These are phyloP conservation scores for Pimpla rufipes DNA, from an alignment of 2,888 invertebrate genomes.

Conservation along the genomic window DNA sequence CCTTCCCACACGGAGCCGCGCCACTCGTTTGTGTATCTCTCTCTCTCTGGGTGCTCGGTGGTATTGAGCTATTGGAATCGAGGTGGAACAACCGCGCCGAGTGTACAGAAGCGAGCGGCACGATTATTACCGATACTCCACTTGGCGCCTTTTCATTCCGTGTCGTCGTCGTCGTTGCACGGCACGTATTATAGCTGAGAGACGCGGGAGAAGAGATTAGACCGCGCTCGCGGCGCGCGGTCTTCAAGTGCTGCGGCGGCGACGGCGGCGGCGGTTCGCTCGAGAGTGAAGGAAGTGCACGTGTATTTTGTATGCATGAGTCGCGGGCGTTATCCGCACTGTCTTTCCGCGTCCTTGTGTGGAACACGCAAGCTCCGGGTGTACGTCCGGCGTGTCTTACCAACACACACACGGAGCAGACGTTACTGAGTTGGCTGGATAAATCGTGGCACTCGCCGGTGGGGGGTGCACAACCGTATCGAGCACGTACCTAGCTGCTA, in stretches of 20 bases:
- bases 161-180: constrained; percentile 69
- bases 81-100: constrained; percentile 19
- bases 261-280: no score
- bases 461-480: constrained; percentile 60
- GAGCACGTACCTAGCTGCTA: constrained; percentile 60
- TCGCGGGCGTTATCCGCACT: constrained; percentile 60
- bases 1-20: neutral
- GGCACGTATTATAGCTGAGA: constrained; percentile 56
- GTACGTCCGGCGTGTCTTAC: constrained; percentile 46
- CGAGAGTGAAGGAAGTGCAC: constrained; percentile 7
- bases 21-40: neutral
- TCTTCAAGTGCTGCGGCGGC: constrained; percentile 61
- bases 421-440: constrained; percentile 52
- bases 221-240: constrained; percentile 63
- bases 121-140: constrained; percentile 83
- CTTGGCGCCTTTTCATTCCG: constrained; percentile 81
- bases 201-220: constrained; percentile 68
- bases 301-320: constrained; percentile 30
- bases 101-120: constrained; percentile 69
- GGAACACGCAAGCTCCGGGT: constrained; percentile 12
- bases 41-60: no score
- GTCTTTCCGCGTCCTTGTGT: constrained; percentile 61
- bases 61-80: constrained; percentile 49
- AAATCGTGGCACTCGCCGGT: constrained; percentile 53
- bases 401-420: neutral